Evolutionary conservation across 2,113 vertebrate species (phyloP).

Genomic region (Balaeniceps rex): DNA sequence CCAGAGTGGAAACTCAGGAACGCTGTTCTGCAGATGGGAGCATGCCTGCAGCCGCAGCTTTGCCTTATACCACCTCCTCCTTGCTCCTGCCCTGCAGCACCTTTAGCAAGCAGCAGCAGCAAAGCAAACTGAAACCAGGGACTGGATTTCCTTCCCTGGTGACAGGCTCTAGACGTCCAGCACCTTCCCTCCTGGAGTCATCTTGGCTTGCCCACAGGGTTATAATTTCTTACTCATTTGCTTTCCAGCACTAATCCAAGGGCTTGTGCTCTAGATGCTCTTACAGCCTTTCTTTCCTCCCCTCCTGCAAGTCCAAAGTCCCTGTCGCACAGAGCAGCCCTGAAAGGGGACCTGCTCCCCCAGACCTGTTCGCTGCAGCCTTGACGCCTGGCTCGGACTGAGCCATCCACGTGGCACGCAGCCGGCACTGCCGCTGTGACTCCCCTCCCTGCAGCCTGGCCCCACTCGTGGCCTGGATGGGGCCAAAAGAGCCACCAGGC

Average conservation of each 20-base stretch:
- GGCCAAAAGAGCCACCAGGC: neutral
- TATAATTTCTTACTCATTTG: neutral
- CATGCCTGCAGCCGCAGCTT: neutral
- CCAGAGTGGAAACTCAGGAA: neutral
- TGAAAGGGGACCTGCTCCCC: neutral
- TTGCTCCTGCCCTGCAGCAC: neutral
- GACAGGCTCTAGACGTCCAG: neutral
- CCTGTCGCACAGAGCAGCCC: neutral
- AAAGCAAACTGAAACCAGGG: neutral
- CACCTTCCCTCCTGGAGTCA: neutral
- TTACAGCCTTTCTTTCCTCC: neutral
- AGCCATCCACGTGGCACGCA: accelerated
- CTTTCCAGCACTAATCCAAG: neutral
- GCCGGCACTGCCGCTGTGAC: neutral
- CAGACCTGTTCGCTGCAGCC: neutral
- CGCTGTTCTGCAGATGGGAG: neutral
- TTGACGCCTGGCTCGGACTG: neutral
- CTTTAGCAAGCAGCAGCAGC: neutral
- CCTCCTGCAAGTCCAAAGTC: neutral
- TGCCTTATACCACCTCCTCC: neutral
- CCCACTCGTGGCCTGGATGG: neutral
- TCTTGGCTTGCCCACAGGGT: neutral
- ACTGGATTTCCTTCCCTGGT: neutral
- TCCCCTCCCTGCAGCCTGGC: neutral
- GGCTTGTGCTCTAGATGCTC: neutral